phyloP scores from a whole-genome alignment of 2,113 vertebrate species.

The Pipra filicauda region DNA sequence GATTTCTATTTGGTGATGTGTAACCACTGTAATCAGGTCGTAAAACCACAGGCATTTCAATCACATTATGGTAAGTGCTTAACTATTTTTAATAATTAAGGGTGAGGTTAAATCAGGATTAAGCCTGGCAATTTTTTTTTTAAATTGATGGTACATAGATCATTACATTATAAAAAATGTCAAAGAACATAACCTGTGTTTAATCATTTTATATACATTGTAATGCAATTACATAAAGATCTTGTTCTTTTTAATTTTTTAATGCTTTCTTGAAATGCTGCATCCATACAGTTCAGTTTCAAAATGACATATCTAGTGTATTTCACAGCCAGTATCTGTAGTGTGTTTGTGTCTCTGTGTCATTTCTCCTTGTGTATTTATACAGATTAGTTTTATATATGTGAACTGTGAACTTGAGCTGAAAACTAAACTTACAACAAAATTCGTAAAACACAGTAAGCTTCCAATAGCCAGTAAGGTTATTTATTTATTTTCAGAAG shows the following conservation, averaged over 20 bases:
- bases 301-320: background rate
- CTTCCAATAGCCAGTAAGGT: background rate
- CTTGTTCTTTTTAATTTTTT: background rate
- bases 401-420: background rate
- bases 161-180: constrained; percentile 38
- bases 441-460: background rate
- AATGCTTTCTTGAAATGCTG: constrained; percentile 7
- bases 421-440: background rate
- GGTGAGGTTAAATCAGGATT: constrained; percentile 71
- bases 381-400: background rate
- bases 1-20: constrained; percentile 99
- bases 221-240: background rate
- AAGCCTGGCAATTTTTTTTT: constrained; percentile 62
- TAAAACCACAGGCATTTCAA: constrained; percentile 99
- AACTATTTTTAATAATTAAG: constrained; percentile 72
- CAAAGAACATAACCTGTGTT: constrained; percentile 28
- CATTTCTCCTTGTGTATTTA: background rate
- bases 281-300: background rate
- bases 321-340: background rate
- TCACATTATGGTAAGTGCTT: constrained; percentile 96
- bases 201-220: background rate
- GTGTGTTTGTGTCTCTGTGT: background rate
- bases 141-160: constrained; percentile 26
- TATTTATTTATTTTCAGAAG: constrained; percentile 36
- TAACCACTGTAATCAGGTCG: constrained; percentile 97